Evolutionary conservation across 2,888 invertebrate species (phyloP).

Genomic region (Xestia sexstrigata): DNA sequence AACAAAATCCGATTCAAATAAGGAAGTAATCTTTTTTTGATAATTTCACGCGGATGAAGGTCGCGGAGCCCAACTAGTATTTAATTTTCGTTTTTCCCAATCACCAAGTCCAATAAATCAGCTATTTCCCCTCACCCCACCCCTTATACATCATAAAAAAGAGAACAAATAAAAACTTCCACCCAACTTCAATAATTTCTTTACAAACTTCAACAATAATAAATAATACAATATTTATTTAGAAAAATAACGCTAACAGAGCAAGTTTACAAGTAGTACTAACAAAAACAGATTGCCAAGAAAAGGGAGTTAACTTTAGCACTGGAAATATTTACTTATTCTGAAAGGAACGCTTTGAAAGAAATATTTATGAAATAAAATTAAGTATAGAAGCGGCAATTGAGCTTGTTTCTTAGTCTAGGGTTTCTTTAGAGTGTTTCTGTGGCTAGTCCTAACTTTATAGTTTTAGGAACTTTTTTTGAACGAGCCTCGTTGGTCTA

Average conservation of each 20-base stretch:
- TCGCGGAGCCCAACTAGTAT: too few species aligned
- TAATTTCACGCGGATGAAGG: too few species aligned
- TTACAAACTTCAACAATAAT: slow-evolving; percentile 28
- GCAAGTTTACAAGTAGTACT: slow-evolving; percentile 33
- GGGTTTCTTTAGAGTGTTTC: not conserved
- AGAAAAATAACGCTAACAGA: slow-evolving; percentile 29
- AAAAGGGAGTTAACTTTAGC: slow-evolving; percentile 18
- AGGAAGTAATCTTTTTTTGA: too few species aligned
- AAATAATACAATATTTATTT: slow-evolving; percentile 49
- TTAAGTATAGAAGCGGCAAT: slow-evolving; percentile 9
- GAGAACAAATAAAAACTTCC: not conserved
- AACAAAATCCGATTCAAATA: too few species aligned
- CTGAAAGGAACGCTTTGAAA: slow-evolving; percentile 9
- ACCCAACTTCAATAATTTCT: slow-evolving; percentile 21
- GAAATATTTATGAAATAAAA: slow-evolving; percentile 29
- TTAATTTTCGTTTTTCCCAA: not conserved
- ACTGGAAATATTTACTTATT: slow-evolving; percentile 33
- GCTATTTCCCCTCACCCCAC: not conserved
- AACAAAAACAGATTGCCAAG: slow-evolving; percentile 43
- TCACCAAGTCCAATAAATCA: not conserved
- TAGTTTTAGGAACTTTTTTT: too few species aligned
- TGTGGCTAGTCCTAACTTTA: too few species aligned
- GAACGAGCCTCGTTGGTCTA: too few species aligned
- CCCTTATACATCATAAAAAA: not conserved
- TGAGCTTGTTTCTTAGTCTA: slow-evolving; percentile 3